Base-by-base conservation (phyloP, 2,888 invertebrate species). In the Stenotaenia linearis region DNA sequence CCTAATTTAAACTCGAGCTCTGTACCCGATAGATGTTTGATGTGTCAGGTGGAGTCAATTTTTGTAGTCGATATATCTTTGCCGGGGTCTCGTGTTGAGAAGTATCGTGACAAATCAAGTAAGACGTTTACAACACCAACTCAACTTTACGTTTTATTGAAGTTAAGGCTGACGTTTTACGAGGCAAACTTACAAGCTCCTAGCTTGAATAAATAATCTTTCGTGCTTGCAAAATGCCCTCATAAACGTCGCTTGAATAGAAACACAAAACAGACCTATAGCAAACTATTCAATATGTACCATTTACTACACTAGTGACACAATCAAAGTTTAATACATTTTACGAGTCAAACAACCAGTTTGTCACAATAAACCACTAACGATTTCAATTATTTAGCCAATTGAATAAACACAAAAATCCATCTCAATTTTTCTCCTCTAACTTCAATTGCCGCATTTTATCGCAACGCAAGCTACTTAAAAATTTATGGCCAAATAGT, bases 111-210 rank as follows among this genome's bases (percentile, higher is more conserved):
- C 61, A 61, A 61, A 61, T 61, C 61, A 61, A 61, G 61, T 61
- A 61, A 61, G 61, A 61, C 61, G 61, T 61, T 61, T 61, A 61
- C 61, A 61, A 61, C 61, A 61, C 61, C 61, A 61, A 61, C 61
- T 61, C 61, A 61, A 61, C 61, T 61, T 61, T 61, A 61, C 61
- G 61, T 61, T 61, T 61, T 61, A 61, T 61, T 61, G 61, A 61
- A 61, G 61, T 61, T 61, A 61, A 61, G 61, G 61, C 61, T 61
- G 61, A 61, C 61, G 25, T 61, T 61, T 61, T 61, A 61, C 61
- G 61, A 61, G 61, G 61, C 61, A 61, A 61, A 61, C 61, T 23
- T 61, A 61, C 61, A 61, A 61, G 61, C 61, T 23, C 28, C 61
- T 61, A 61, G 61, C 61, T 61, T 61, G 61, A 61, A 61, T 61